Evolutionary conservation across 2,888 invertebrate genomes (phyloP).

Genomic region (Eudiplozoon nipponicum): DNA sequence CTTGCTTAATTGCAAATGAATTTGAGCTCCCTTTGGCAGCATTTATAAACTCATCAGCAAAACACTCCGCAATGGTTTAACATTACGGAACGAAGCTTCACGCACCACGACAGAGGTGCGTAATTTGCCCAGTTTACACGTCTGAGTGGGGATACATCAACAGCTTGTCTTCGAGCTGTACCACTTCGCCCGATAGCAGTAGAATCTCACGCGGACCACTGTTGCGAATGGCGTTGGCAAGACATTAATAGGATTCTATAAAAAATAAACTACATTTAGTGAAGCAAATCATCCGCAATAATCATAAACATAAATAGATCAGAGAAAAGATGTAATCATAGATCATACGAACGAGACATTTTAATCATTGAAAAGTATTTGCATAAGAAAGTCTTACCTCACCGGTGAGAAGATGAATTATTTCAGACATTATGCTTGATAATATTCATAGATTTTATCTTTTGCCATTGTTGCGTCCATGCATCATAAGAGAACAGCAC

Average conservation of each 20-base stretch:
- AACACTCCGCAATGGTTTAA: slow-evolving; percentile 97
- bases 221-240: slow-evolving; percentile 89
- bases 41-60: slow-evolving; percentile 96
- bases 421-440: slow-evolving; percentile 95
- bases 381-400: no score
- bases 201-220: slow-evolving; percentile 94
- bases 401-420: slow-evolving; percentile 42
- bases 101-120: slow-evolving; percentile 95
- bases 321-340: no score
- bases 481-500: slow-evolving; percentile 93
- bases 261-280: no score
- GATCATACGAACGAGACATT: no score
- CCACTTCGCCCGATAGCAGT: slow-evolving; percentile 98
- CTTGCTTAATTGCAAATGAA: slow-evolving; percentile 98
- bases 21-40: slow-evolving; percentile 87
- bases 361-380: no score
- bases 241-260: slow-evolving; percentile 41
- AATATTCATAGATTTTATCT: slow-evolving; percentile 86
- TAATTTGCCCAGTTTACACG: slow-evolving; percentile 96
- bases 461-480: slow-evolving; percentile 98
- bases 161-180: slow-evolving; percentile 95
- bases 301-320: no score
- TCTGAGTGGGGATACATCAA: slow-evolving; percentile 83
- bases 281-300: no score
- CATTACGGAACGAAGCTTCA: slow-evolving; percentile 94